These are phyloP conservation scores for Hydropotes inermis DNA, from an alignment of 2,113 vertebrate species.

Conservation along the genomic window DNA sequence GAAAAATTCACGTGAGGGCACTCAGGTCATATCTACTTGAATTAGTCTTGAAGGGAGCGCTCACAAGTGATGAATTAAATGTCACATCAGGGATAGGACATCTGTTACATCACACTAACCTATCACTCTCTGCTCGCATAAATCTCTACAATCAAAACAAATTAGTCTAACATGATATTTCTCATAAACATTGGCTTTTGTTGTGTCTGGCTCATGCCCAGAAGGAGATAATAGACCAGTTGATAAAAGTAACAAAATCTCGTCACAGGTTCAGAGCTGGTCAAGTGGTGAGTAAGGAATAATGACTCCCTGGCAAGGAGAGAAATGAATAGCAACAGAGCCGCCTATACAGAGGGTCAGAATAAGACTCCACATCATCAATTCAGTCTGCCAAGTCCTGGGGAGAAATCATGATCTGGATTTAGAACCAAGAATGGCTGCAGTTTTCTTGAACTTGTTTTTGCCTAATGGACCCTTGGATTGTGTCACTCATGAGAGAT, in stretches of 20 bases:
- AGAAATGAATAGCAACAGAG: not conserved
- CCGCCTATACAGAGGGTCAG: not conserved
- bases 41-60: constrained; percentile 13
- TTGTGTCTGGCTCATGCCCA: constrained; percentile 41
- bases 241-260: constrained; percentile 45
- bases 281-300: constrained; percentile 21
- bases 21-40: not conserved
- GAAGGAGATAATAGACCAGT: constrained; percentile 40
- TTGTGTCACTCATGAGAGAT: not conserved
- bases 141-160: constrained; percentile 61
- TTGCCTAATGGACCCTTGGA: not conserved
- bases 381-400: not conserved
- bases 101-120: constrained; percentile 49
- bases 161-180: constrained; percentile 36
- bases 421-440: constrained; percentile 3
- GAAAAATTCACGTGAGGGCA: not conserved
- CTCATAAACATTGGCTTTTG: constrained; percentile 51
- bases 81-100: constrained; percentile 11
- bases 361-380: not conserved
- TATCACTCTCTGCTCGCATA: constrained; percentile 17
- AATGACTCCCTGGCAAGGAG: not conserved
- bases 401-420: not conserved
- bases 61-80: constrained; percentile 44
- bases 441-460: not conserved
- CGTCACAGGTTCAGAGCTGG: constrained; percentile 29